Base-by-base conservation (phyloP, 2,888 invertebrate species). In the Pyrochroa serraticornis region DNA sequence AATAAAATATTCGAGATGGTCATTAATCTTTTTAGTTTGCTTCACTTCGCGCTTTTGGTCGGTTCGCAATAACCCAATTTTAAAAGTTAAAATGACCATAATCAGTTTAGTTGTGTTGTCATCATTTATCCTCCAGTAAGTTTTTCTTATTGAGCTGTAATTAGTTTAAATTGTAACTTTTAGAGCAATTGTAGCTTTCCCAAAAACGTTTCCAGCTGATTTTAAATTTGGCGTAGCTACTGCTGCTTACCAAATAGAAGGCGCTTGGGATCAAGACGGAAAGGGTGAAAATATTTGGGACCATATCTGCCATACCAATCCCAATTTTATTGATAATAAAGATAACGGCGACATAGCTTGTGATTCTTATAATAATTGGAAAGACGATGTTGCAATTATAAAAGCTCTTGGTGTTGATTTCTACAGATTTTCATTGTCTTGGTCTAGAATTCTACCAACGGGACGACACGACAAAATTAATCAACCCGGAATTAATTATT, bases 401-500 rank as follows among this genome's bases (percentile, higher is more conserved):
- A 81, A 79, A 43, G 70, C 81, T 13, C 75, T 88, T 0, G 85
- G 85, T 0, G 82, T 84, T 1, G 64, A 77, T 46, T 82, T 80
- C 71, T 87, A 87, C 72, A 77, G 87, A 13, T 84, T 87, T 69
- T 87, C 87, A 0, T 74, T 87, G 10, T 84, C 88, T 52, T 90
- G 90, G 90, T 75, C 88, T 0, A 80, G 90, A 66, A 81, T 91
- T 14, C 74, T 89, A 41, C 87, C 88, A 0, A 81, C 78, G 47
- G 88, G 69, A 7, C 81, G 84, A 50, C 80, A 84, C 47, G 85
- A 86, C 69, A 71, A 82, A 12, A 80, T 90, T n/a, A 93, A 89
- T 72, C 78, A 82, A 34, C 81, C 83, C 1, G 93, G 91, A 10
- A 82, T 93, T 7, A 78, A 84, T 41, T 88, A 87, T 76, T 90